Evolutionary conservation across 2,888 invertebrate species (phyloP).

Genomic region (Brachycybe producta): DNA sequence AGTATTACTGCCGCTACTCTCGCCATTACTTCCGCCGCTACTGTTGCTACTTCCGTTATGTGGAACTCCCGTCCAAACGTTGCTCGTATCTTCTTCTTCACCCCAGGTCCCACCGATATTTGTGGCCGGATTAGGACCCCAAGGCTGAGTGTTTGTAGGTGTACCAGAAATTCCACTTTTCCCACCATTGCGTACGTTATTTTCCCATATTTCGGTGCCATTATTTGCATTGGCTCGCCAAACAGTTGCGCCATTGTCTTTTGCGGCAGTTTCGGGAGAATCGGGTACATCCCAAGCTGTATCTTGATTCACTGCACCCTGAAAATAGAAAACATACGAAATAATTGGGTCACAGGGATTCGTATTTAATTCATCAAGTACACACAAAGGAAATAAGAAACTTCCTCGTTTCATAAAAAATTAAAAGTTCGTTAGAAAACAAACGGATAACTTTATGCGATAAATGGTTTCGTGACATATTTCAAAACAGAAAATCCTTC

Average conservation of each 20-base stretch:
- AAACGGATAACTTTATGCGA: no score
- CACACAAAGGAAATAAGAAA: no score
- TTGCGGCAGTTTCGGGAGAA: constrained; percentile 61
- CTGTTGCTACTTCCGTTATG: constrained; percentile 36
- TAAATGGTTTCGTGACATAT: no score
- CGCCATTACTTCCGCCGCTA: constrained; percentile 30
- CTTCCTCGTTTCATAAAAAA: no score
- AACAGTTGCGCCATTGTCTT: constrained; percentile 28
- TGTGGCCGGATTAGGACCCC: constrained; percentile 84
- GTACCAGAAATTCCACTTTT: not conserved
- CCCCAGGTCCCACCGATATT: constrained; percentile 89
- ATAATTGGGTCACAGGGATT: no score
- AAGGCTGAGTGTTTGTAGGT: constrained; percentile 66
- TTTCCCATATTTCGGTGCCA: constrained; percentile 68
- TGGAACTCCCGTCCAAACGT: constrained; percentile 73
- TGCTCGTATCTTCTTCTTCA: constrained; percentile 78
- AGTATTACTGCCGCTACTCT: constrained; percentile 41
- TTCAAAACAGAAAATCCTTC: no score
- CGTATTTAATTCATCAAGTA: no score
- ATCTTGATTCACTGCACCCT: constrained; percentile 88
- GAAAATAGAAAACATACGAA: constrained; percentile 28
- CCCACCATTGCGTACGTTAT: constrained; percentile 76
- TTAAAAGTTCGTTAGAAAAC: no score
- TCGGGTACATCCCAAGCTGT: constrained; percentile 86
- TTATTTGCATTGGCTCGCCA: constrained; percentile 18